Evolutionary conservation across 2,888 invertebrate genomes (phyloP).

Genomic region (Tachina grossa): DNA sequence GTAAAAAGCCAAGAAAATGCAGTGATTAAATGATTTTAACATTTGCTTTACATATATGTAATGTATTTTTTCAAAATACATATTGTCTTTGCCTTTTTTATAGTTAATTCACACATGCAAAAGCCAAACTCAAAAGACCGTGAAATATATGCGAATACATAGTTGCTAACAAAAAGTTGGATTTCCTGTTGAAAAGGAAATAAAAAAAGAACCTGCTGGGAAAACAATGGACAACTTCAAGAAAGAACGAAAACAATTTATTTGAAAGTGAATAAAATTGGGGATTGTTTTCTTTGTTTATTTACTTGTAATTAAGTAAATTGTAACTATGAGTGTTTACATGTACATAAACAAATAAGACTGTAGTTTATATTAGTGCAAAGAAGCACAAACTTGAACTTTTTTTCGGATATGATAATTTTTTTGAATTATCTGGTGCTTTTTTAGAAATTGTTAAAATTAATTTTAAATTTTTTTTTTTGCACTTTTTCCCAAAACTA

Average conservation of each 20-base stretch:
- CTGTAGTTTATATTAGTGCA: conserved; percentile 22
- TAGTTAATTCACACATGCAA: conserved; percentile 34
- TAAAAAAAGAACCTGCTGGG: conserved; percentile 43
- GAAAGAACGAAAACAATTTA: conserved; percentile 8
- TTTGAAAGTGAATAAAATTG: conserved; percentile 26
- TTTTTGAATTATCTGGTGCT: no score
- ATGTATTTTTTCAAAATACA: conserved; percentile 5
- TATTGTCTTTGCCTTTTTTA: conserved; percentile 26
- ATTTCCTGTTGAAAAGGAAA: conserved; percentile 59
- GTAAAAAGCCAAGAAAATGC: conserved; percentile 13
- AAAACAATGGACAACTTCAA: conserved; percentile 12
- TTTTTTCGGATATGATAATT: no score
- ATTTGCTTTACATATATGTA: conserved; percentile 18
- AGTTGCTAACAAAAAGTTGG: conserved; percentile 45
- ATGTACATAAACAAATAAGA: conserved; percentile 5
- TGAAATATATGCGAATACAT: conserved; percentile 59
- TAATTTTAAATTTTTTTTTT: no score
- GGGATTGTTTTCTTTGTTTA: conserved; percentile 13
- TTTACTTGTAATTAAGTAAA: conserved; percentile 43
- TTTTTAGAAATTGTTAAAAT: no score
- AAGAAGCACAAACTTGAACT: not conserved
- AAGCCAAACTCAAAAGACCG: conserved; percentile 58
- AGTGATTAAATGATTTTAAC: conserved; percentile 29
- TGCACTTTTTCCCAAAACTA: no score
- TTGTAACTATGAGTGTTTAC: conserved; percentile 21